Evolutionary conservation across 2,888 invertebrate species (phyloP), one percentile per base, ranked within the genome.

Genomic region (Encarsia formosa): DNA sequence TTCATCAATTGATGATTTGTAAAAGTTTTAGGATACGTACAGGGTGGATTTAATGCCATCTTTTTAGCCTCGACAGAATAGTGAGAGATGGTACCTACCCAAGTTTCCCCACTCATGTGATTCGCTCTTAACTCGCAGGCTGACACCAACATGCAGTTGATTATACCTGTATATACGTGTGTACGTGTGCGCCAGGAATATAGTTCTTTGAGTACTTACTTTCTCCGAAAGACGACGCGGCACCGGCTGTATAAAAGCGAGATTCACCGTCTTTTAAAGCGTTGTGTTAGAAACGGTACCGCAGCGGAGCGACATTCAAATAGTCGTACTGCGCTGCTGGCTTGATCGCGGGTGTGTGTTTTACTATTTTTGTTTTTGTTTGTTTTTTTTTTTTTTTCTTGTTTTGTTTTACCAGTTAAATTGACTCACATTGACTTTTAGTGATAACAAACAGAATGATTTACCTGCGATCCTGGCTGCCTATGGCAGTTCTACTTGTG

Each of bases 201-300:
- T 15, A 34, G 3, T n/a, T 16, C 29, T 13, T 15, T 5, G 29
- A 40, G 32, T 26, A 26, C 42, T 16, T 47, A 73, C 73, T 73
- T 73, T 73, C 73, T 73, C 73, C 71, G 61, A 73, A 73, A 73
- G 72, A 71, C n/a, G n/a, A n/a, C n/a, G 57, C 67, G 59, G 65
- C 47, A 29, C 57, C 65, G 67, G 67, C 72, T 73, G n/a, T n/a
- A 73, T 73, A 73, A 70, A 73, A 73, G 69, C 67, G 64, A 67
- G 67, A 68, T 70, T 64, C 65, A 57, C 65, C 61, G 62, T 65
- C 65, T 70, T n/a, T 71, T 68, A 66, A 69, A 68, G 65, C 68
- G 71, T n/a, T n/a, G n/a, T 64, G 73, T 73, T 71, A 71, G 73
- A 54, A 51, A 71, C 69, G 65, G 67, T 69, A 69, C 69, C 67